phyloP scores from a whole-genome alignment of 2,888 invertebrate species.

The Alentia gelatinosa region DNA sequence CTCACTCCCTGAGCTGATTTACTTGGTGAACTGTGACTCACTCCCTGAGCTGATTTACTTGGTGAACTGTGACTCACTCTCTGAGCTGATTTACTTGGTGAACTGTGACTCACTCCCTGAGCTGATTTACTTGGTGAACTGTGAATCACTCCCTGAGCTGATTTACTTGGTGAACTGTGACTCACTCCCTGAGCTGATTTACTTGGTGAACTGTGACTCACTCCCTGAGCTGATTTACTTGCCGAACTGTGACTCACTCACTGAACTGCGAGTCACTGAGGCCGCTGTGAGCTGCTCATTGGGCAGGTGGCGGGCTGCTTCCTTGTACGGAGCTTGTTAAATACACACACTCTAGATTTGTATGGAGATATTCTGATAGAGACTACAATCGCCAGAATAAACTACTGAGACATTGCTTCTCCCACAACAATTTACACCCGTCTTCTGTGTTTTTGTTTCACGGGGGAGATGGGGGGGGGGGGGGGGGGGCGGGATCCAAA shows the following conservation, averaged over 20 bases:
- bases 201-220: not conserved
- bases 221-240: not conserved
- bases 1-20: too few relatives aligned
- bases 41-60: too few relatives aligned
- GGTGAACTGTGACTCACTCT: too few relatives aligned
- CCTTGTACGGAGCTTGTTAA: conserved; percentile 13
- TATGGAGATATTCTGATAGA: conserved; percentile 46
- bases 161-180: not conserved
- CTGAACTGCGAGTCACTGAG: not conserved
- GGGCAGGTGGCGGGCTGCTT: not conserved
- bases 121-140: not conserved
- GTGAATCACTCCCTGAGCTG: not conserved
- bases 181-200: not conserved
- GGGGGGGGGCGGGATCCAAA: too few relatives aligned
- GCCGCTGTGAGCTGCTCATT: not conserved
- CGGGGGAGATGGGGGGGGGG: too few relatives aligned
- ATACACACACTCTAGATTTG: conserved; percentile 42
- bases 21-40: too few relatives aligned
- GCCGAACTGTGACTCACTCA: not conserved
- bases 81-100: too few relatives aligned
- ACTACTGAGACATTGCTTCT: conserved; percentile 45
- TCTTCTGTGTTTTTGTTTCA: too few relatives aligned
- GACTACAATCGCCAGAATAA: conserved; percentile 36
- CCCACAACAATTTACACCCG: conserved; percentile 43
- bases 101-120: too few relatives aligned